Evolutionary conservation across 2,888 invertebrate species (phyloP).

Genomic region (Pemphredon lugubris): DNA sequence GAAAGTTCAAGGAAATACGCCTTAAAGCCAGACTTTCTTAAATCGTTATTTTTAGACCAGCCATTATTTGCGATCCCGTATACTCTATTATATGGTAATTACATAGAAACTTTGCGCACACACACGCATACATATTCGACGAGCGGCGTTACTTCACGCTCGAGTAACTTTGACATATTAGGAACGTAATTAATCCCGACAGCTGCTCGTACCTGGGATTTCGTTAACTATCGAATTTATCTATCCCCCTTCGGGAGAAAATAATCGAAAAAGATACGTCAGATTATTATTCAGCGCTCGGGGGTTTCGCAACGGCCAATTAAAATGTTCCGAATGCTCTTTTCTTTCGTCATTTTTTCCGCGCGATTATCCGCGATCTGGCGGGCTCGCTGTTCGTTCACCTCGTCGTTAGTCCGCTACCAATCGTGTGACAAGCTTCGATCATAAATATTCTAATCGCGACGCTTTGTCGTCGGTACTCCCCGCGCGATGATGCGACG

Average conservation of each 20-base stretch:
- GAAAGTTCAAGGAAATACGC: slow-evolving; percentile 59
- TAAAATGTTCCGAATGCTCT: background rate
- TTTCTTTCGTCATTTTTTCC: slow-evolving; percentile 2
- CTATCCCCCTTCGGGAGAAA: background rate
- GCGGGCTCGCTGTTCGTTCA: slow-evolving; percentile 33
- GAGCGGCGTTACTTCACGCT: slow-evolving; percentile 46
- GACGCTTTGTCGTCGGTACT: background rate
- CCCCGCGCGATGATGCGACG: slow-evolving; percentile 2
- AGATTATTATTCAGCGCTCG: background rate
- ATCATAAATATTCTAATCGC: slow-evolving; percentile 10
- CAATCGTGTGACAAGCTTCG: slow-evolving; percentile 7
- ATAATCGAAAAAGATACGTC: background rate
- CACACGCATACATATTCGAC: slow-evolving; percentile 12
- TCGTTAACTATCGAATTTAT: background rate
- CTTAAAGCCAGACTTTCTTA: slow-evolving; percentile 23
- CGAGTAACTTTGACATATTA: slow-evolving; percentile 45
- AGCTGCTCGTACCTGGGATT: slow-evolving; percentile 6
- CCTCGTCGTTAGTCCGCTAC: slow-evolving; percentile 13
- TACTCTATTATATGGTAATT: slow-evolving; percentile 56
- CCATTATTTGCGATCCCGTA: slow-evolving; percentile 37
- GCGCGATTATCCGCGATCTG: background rate
- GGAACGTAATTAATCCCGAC: slow-evolving; percentile 32
- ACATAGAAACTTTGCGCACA: background rate
- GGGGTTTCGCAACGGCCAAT: background rate
- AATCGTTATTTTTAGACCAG: slow-evolving; percentile 41